A percentile compares a stretch with the other conserved stretches of the same genome.
Conservation (phyloP, 2,113 vertebrate genomes). For the Rhynchomys soricoides region DNA sequence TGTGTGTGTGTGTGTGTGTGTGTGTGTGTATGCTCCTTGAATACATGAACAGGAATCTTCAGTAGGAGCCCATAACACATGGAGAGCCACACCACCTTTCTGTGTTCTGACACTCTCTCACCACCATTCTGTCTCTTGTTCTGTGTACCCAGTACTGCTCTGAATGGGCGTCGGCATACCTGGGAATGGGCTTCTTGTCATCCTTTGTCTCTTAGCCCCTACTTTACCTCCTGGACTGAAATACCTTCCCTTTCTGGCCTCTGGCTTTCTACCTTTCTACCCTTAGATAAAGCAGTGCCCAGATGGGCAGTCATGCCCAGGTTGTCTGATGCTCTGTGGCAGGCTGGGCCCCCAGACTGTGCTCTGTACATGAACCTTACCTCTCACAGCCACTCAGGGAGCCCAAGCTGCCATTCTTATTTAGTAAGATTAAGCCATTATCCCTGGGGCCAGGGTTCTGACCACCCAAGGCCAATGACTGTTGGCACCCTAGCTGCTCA, state of each 20-base stretch:
- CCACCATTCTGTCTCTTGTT: no score
- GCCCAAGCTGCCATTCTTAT: not conserved
- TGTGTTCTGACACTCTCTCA: fast-evolving
- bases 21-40: not conserved
- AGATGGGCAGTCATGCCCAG: fast-evolving
- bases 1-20: no score
- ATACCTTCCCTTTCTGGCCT: not conserved
- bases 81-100: not conserved
- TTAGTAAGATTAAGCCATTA: fast-evolving
- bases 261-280: no score
- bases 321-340: not conserved
- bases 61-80: not conserved
- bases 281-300: fast-evolving
- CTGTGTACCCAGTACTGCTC: not conserved
- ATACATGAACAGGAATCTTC: not conserved
- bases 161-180: fast-evolving
- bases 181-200: not conserved
- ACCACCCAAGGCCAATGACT: not conserved
- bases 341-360: not conserved
- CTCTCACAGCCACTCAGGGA: not conserved
- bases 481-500: not conserved
- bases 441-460: not conserved
- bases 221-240: not conserved
- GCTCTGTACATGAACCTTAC: not conserved
- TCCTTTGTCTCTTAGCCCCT: not conserved